A percentile compares a stretch with the other conserved stretches of the same genome.
Evolutionary conservation across 2,888 invertebrate species (phyloP).

Genomic region (Noctua janthina): DNA sequence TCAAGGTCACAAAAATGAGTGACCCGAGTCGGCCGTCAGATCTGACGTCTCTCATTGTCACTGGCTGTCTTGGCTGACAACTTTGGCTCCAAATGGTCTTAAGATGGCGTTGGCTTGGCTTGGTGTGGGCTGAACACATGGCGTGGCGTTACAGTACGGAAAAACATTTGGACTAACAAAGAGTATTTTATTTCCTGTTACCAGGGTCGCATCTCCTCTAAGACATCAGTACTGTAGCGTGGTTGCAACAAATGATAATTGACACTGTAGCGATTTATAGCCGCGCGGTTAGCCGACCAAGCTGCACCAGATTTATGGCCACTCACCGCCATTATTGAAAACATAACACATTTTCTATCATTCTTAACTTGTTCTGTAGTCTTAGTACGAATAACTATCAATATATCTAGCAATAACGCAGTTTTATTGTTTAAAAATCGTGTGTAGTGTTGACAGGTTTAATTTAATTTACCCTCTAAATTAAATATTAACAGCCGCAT

Average conservation of each 20-base stretch:
- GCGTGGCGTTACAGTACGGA: too few species aligned
- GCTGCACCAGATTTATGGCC: slow-evolving; percentile 60
- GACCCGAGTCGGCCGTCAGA: too few species aligned
- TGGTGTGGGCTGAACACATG: too few species aligned
- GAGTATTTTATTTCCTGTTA: neutral
- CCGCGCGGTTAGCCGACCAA: slow-evolving; percentile 57
- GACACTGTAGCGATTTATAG: slow-evolving; percentile 76
- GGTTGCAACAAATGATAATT: slow-evolving; percentile 78
- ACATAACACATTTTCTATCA: slow-evolving; percentile 27
- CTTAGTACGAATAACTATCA: neutral
- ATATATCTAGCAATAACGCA: neutral
- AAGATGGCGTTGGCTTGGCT: too few species aligned
- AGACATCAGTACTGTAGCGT: slow-evolving; percentile 43
- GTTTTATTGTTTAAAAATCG: neutral
- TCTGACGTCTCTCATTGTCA: too few species aligned
- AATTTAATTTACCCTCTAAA: neutral
- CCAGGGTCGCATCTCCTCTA: slow-evolving; percentile 55
- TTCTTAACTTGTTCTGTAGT: slow-evolving; percentile 4
- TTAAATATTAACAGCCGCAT: neutral
- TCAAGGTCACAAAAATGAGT: too few species aligned
- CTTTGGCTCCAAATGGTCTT: too few species aligned
- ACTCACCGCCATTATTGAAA: slow-evolving; percentile 27
- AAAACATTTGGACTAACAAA: neutral
- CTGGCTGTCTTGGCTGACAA: too few species aligned
- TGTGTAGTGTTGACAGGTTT: neutral